phyloP scores from a whole-genome alignment of 2,797 vertebrate species.

The Diglossa cyanea region DNA sequence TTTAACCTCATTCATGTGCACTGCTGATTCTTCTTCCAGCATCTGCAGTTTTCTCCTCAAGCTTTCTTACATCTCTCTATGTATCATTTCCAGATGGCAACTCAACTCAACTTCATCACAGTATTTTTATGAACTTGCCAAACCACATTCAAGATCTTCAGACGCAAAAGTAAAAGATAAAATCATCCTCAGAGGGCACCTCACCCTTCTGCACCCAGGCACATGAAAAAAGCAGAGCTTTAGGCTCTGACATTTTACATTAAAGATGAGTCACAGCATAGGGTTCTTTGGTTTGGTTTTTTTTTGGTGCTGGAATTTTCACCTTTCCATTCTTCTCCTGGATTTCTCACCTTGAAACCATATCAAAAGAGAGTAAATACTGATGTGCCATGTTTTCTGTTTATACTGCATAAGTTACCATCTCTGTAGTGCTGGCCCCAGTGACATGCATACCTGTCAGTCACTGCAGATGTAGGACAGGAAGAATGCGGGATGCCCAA shows the following conservation, averaged over 20 bases:
- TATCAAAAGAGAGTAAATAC: neutral
- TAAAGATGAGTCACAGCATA: conserved; percentile 7
- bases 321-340: neutral
- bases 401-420: neutral
- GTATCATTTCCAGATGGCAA: conserved; percentile 13
- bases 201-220: conserved; percentile 34
- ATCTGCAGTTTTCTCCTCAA: conserved; percentile 32
- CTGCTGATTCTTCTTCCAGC: conserved; percentile 19
- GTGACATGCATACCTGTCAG: neutral
- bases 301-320: neutral
- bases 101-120: conserved; percentile 36
- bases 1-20: conserved; percentile 60
- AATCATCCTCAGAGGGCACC: conserved; percentile 48
- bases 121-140: conserved; percentile 53
- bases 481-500: neutral
- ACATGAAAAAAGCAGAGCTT: conserved; percentile 5
- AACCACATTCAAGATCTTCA: conserved; percentile 54
- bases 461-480: neutral
- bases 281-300: neutral
- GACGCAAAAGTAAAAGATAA: conserved; percentile 50
- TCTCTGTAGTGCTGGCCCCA: neutral
- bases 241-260: conserved; percentile 25
- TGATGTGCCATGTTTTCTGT: neutral
- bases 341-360: neutral
- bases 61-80: neutral